Conservation (phyloP, 2,888 invertebrate genomes). For the Drosophila rellima region DNA sequence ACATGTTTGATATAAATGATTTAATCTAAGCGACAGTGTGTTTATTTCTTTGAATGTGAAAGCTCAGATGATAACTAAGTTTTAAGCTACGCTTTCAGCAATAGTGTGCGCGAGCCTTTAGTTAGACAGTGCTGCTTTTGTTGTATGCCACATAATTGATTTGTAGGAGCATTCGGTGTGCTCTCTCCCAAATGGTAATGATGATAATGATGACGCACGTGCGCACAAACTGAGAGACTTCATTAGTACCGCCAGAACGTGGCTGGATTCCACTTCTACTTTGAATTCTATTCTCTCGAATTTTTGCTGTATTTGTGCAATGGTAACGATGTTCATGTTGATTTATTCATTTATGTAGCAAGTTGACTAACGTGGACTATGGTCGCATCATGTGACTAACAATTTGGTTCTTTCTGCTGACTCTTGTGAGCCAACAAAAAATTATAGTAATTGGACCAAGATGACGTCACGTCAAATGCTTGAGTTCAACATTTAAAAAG, state of each 20-base stretch:
- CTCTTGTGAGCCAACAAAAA: conserved; percentile 22
- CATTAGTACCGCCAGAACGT: conserved; percentile 58
- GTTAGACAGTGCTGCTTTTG: conserved; percentile 35
- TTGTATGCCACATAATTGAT: conserved; percentile 63
- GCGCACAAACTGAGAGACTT: conserved; percentile 52
- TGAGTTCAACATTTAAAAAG: conserved; percentile 54
- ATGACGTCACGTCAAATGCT: conserved; percentile 43
- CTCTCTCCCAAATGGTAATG: conserved; percentile 12
- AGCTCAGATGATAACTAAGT: too few species aligned
- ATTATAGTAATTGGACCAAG: conserved; percentile 32
- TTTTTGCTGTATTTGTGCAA: conserved; percentile 39
- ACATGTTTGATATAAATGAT: too few species aligned
- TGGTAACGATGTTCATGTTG: conserved; percentile 58
- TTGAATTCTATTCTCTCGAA: conserved; percentile 19
- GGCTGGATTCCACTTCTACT: conserved; percentile 20
- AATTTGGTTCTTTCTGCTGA: conserved; percentile 27
- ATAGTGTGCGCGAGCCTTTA: too few species aligned
- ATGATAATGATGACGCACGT: conserved; percentile 60
- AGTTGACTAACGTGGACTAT: conserved; percentile 27
- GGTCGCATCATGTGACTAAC: conserved; percentile 30
- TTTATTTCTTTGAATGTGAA: too few species aligned
- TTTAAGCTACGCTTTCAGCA: too few species aligned
- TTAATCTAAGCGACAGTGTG: too few species aligned
- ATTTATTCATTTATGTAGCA: conserved; percentile 72
- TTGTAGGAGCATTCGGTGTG: conserved; percentile 43